Base-by-base conservation (phyloP, 2,113 vertebrate species). In the Salvelinus sp. region DNA sequence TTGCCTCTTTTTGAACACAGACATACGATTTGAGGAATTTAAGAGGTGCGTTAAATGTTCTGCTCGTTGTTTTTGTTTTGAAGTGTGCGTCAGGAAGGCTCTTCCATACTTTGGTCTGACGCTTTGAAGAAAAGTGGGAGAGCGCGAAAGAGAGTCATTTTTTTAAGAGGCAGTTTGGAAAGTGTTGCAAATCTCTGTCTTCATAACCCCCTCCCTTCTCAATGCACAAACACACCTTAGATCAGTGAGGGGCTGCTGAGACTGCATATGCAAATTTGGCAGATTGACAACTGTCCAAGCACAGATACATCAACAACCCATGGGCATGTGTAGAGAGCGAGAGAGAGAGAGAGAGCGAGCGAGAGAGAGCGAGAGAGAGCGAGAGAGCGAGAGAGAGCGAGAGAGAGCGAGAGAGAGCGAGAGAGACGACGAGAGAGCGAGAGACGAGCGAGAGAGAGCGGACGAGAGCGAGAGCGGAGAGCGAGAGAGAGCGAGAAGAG, bases 41-140 rank as follows among this genome's bases (percentile, higher is more conserved):
- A 88, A 85, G 77, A 82, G 82, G 78, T 83, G 83, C 83, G 75
- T 86, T 54, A 82, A 88, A 81, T 85, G 86, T 23, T 30, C 75
- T 81, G 88, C 90, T 92, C 90, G 84, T 87, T 84, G 84, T 85
- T 85, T 89, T 88, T 84, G 89, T 88, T 79, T 89, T 85, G 14
- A 68, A 74, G 79, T 75, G 85, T 64, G 87, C 89, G 79, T 86
- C 84, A 64, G 87, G 88, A 89, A 86, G 75, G 74, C 86, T 79
- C 82, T 67, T 86, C 80, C 83, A 70, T 16, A 83, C 89, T 87
- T 88, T 87, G 85, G 85, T 86, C 74, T 74, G 58, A 60, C 14
- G 80, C 91, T 92, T 92, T 92, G 89, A 92, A 89, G 88, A 88
- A 79, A 44, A 44, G 7, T 44, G 38, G 33, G 38, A 38, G 38